Conservation (phyloP, 1,140 invertebrate species). For the Drosophila ohnishii region DNA sequence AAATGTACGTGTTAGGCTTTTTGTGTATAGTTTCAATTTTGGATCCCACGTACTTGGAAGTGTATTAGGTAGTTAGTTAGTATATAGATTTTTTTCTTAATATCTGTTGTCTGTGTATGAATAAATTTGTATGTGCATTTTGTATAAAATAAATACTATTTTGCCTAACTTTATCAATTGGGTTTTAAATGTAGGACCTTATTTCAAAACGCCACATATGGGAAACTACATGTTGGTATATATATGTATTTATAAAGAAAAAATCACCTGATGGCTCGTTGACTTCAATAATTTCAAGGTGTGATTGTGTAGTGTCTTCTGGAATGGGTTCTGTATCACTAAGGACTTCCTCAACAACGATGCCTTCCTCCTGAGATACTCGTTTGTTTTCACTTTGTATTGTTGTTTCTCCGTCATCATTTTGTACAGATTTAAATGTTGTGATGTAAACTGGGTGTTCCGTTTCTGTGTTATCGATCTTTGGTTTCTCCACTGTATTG, state of each 20-base stretch:
- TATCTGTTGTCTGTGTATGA: constrained; percentile 9
- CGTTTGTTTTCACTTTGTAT: constrained; percentile 78
- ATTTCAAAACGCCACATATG: constrained; percentile 8
- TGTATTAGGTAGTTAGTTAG: constrained; percentile 52
- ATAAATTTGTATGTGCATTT: constrained; percentile 5
- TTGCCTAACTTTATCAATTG: constrained; percentile 23
- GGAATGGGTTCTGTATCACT: constrained; percentile 81
- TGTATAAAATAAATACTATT: constrained; percentile 9
- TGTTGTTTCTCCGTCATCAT: constrained; percentile 74
- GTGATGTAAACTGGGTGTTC: constrained; percentile 81
- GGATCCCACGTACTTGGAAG: constrained; percentile 36
- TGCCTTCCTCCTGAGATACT: constrained; percentile 75
- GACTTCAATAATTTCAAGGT: constrained; percentile 80
- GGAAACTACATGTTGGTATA: constrained; percentile 17
- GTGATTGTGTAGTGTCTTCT: constrained; percentile 66
- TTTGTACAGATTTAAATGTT: constrained; percentile 82
- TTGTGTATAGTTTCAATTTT: constrained; percentile 38
- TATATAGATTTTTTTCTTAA: constrained; percentile 40
- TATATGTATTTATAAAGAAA: constrained; percentile 33
- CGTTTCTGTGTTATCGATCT: constrained; percentile 66
- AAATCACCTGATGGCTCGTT: constrained; percentile 78
- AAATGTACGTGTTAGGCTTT: constrained; percentile 44
- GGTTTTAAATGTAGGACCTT: constrained; percentile 12
- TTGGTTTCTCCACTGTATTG: constrained; percentile 68
- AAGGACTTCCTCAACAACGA: constrained; percentile 81